phyloP scores from a whole-genome alignment of 2,888 invertebrate species.

The Clivina fossor region DNA sequence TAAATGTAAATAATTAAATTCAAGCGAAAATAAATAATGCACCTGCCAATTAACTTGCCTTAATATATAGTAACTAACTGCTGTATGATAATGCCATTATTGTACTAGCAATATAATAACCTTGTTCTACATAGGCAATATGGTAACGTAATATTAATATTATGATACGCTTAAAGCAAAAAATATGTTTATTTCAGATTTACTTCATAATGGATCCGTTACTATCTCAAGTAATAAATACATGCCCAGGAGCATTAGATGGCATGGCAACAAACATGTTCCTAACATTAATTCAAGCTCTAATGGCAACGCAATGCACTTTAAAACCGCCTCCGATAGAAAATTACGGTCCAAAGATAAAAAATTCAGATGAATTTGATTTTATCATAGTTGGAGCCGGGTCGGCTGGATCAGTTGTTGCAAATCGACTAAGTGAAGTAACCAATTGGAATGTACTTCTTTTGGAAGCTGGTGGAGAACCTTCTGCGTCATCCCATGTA shows the following conservation, averaged over 20 bases:
- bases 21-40: too few relatives aligned
- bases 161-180: too few relatives aligned
- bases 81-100: too few relatives aligned
- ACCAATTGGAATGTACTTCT: constrained; percentile 81
- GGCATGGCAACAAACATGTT: constrained; percentile 57
- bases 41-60: too few relatives aligned
- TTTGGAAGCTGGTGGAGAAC: constrained; percentile 81
- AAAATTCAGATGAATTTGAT: constrained; percentile 68
- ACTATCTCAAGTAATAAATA: constrained; percentile 8
- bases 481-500: constrained; percentile 49
- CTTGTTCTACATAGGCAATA: too few relatives aligned
- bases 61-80: too few relatives aligned
- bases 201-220: constrained; percentile 25
- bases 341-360: constrained; percentile 56
- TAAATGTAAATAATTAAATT: too few relatives aligned
- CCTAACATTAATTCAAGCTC: constrained; percentile 59
- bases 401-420: constrained; percentile 86
- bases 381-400: constrained; percentile 89
- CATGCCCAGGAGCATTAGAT: constrained; percentile 46
- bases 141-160: too few relatives aligned
- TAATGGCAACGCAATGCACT: constrained; percentile 63
- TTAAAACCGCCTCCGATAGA: constrained; percentile 61
- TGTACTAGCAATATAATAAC: too few relatives aligned
- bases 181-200: too few relatives aligned
- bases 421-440: constrained; percentile 79